Percentiles rank a stretch among this genome's conserved stretches.
Conservation (phyloP, 2,888 invertebrate species). For the Apocheima hispidaria region DNA sequence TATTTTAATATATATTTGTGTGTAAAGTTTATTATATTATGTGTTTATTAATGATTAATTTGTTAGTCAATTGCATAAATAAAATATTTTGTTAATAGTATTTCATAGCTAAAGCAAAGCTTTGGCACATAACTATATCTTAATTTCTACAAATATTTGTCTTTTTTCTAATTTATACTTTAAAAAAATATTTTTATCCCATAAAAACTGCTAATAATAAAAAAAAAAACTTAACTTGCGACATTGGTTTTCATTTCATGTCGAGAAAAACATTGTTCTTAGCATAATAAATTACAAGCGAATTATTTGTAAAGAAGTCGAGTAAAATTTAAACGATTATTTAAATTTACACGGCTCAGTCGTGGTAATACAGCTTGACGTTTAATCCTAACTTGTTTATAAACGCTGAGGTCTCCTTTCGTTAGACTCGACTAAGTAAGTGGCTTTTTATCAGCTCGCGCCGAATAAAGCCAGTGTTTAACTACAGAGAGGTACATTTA, state of each 20-base stretch:
- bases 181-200: too few relatives aligned
- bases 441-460: conserved; percentile 21
- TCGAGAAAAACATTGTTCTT: too few relatives aligned
- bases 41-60: neutral
- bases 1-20: neutral
- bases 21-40: neutral
- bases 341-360: neutral
- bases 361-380: conserved; percentile 1
- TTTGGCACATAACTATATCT: neutral
- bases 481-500: neutral
- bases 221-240: too few relatives aligned
- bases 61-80: neutral
- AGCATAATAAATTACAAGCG: too few relatives aligned
- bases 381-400: conserved; percentile 10
- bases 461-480: conserved; percentile 7
- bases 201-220: too few relatives aligned
- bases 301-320: too few relatives aligned
- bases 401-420: conserved; percentile 10
- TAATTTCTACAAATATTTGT: too few relatives aligned
- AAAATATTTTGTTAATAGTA: neutral
- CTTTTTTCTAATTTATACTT: too few relatives aligned
- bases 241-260: too few relatives aligned
- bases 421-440: conserved; percentile 8
- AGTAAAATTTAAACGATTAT: too few relatives aligned
- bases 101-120: neutral